Percentiles rank a stretch among this genome's conserved stretches.
These are phyloP conservation scores for Magallana ariakensis DNA, from an alignment of 1,140 invertebrate species.

Conservation along the genomic window DNA sequence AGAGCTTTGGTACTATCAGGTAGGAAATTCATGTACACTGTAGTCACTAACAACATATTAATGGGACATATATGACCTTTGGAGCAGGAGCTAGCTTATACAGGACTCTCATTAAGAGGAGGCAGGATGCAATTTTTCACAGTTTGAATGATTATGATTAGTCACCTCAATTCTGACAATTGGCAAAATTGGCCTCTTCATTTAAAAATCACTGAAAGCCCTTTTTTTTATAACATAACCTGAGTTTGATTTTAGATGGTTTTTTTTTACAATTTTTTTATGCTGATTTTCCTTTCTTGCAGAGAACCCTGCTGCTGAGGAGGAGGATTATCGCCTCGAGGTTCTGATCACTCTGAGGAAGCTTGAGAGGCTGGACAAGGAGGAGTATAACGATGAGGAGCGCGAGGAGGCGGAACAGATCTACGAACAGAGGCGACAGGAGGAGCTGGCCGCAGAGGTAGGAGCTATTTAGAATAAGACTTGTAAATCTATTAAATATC, in stretches of 20 bases:
- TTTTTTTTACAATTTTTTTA: background rate
- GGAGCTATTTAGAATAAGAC: background rate
- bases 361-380: conserved; percentile 79
- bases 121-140: no score
- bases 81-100: no score
- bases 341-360: conserved; percentile 75
- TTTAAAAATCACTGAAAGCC: no score
- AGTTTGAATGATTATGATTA: no score
- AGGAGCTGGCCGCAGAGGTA: conserved; percentile 52
- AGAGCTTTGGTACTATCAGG: conserved; percentile 77
- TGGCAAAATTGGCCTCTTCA: no score
- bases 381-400: conserved; percentile 79
- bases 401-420: conserved; percentile 77
- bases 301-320: conserved; percentile 78
- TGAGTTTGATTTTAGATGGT: background rate
- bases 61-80: no score
- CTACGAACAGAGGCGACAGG: conserved; percentile 54
- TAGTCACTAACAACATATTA: no score
- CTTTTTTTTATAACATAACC: background rate
- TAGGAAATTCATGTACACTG: conserved; percentile 51
- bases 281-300: background rate
- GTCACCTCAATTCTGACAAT: no score
- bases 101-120: no score
- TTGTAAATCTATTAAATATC: no score
- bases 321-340: conserved; percentile 79